These are phyloP conservation scores for Anoplophora glabripennis DNA, from an alignment of 1,140 invertebrate species.

Conservation along the genomic window DNA sequence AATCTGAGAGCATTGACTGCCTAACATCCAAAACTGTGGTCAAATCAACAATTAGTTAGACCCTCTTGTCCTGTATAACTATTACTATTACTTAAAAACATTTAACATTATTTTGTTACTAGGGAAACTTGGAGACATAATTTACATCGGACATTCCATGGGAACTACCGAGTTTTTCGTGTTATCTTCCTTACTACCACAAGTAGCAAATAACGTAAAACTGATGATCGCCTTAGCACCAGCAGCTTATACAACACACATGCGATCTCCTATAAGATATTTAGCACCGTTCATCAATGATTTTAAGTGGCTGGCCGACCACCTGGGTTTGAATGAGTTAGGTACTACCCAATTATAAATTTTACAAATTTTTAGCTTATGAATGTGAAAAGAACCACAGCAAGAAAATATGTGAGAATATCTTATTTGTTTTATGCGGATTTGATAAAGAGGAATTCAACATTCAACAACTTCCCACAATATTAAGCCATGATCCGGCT, in stretches of 20 bases:
- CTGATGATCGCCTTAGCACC: slow-evolving; percentile 70
- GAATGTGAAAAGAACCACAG: slow-evolving; percentile 59
- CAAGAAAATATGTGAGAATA: slow-evolving; percentile 64
- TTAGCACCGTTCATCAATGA: slow-evolving; percentile 59
- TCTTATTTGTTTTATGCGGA: slow-evolving; percentile 63
- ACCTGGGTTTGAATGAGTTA: slow-evolving; percentile 65
- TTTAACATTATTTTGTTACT: no score
- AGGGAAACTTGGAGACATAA: slow-evolving; percentile 49
- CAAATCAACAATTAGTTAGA: no score
- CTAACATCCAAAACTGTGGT: no score
- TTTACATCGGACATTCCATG: slow-evolving; percentile 66
- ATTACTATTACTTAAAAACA: no score
- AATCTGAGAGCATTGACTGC: no score
- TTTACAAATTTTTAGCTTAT: slow-evolving; percentile 60
- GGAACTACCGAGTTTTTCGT: slow-evolving; percentile 60
- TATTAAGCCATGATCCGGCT: slow-evolving; percentile 72
- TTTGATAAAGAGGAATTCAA: slow-evolving; percentile 70
- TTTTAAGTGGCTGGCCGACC: slow-evolving; percentile 55
- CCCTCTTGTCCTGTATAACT: no score
- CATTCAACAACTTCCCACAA: slow-evolving; percentile 61
- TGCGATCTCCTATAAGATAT: slow-evolving; percentile 64
- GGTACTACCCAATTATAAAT: slow-evolving; percentile 59
- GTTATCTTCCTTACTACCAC: slow-evolving; percentile 51
- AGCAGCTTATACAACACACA: slow-evolving; percentile 66
- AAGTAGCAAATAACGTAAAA: slow-evolving; percentile 56